phyloP scores from a whole-genome alignment of 1,140 invertebrate species.

The Kradibia gibbosae region DNA sequence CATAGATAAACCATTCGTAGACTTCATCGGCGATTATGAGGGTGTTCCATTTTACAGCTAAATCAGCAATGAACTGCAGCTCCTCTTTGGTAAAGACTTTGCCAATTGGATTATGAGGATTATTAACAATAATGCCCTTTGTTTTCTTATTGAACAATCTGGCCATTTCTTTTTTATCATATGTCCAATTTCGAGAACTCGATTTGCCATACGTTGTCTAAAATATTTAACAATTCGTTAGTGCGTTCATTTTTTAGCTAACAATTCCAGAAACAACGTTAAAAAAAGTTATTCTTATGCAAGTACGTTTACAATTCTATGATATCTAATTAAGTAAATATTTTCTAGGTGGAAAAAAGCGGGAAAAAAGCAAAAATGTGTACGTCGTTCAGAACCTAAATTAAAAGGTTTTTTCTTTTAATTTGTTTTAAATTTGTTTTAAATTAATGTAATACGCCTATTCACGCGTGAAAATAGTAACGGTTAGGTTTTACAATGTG shows the following conservation, averaged over 20 bases:
- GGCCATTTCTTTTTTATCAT: slow-evolving; percentile 88
- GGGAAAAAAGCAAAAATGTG: no score
- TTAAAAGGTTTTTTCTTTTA: no score
- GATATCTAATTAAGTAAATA: no score
- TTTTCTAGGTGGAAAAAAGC: no score
- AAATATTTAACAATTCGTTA: not conserved
- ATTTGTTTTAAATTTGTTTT: no score
- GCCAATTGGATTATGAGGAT: slow-evolving; percentile 95
- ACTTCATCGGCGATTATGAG: slow-evolving; percentile 96
- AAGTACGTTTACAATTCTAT: no score
- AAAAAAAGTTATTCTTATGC: no score
- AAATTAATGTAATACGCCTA: no score
- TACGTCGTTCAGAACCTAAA: no score
- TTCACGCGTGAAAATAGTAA: no score
- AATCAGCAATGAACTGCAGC: slow-evolving; percentile 59
- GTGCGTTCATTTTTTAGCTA: not conserved
- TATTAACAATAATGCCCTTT: slow-evolving; percentile 96
- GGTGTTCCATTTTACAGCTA: slow-evolving; percentile 94
- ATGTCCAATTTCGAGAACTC: slow-evolving; percentile 87
- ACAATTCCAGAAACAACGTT: no score
- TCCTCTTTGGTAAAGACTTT: slow-evolving; percentile 87
- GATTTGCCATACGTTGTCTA: not conserved
- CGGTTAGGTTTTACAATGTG: no score
- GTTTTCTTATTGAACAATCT: slow-evolving; percentile 90
- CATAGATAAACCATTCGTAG: slow-evolving; percentile 97